These are phyloP conservation scores for Pyrgus malvae DNA, from an alignment of 2,888 invertebrate species.

Conservation along the genomic window DNA sequence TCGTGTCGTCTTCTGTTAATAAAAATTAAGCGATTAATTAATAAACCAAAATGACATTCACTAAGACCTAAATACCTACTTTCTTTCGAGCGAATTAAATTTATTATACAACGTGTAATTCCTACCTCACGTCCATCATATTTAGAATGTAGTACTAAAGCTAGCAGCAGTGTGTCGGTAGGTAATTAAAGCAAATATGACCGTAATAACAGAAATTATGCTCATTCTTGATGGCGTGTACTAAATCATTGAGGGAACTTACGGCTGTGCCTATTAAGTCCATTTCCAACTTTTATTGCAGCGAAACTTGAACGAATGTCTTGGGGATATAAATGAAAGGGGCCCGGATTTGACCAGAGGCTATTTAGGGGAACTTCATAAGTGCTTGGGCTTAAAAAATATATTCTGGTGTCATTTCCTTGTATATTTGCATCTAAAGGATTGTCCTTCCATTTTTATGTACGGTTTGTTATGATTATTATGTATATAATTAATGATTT, in stretches of 20 bases:
- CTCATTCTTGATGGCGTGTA: conserved; percentile 29
- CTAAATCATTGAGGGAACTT: conserved; percentile 32
- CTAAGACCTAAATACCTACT: too few species aligned
- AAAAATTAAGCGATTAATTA: too few species aligned
- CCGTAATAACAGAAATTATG: conserved; percentile 32
- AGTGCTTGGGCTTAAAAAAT: not conserved
- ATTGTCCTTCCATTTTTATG: not conserved
- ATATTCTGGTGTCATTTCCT: not conserved
- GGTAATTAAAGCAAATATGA: conserved; percentile 34
- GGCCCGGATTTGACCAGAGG: conserved; percentile 3
- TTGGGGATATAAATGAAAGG: conserved; percentile 9
- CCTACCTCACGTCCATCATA: not conserved
- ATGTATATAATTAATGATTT: too few species aligned
- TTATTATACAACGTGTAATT: not conserved
- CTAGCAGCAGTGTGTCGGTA: conserved; percentile 8
- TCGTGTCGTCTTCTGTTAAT: too few species aligned
- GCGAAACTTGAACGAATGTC: conserved; percentile 25
- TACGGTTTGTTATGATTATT: too few species aligned
- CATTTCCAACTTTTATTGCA: conserved; percentile 33
- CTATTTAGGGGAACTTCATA: conserved; percentile 9
- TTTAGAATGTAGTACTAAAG: not conserved
- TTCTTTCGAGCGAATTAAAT: too few species aligned
- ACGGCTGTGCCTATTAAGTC: conserved; percentile 31
- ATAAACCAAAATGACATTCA: too few species aligned
- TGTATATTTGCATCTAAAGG: not conserved